Percentiles rank a stretch among this genome's conserved stretches.
Evolutionary conservation across 2,888 invertebrate species (phyloP).

Genomic region (Entomobrya multifasciata): DNA sequence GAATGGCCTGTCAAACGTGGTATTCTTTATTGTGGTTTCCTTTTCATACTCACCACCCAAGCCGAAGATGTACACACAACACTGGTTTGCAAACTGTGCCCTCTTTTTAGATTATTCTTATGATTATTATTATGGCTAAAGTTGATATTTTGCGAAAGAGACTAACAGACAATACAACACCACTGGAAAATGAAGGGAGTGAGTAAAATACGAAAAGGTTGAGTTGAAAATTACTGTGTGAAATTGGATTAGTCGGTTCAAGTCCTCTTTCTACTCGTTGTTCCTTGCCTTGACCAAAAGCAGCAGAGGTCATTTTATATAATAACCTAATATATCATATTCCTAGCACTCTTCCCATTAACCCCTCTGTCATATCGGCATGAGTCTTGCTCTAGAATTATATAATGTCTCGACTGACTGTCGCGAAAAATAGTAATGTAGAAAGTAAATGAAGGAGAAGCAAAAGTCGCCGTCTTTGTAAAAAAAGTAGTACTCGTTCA

Average conservation of each 20-base stretch:
- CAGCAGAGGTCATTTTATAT: background rate
- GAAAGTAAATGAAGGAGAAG: too few relatives aligned
- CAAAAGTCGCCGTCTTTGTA: background rate
- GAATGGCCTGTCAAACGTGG: background rate
- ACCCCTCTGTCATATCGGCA: too few relatives aligned
- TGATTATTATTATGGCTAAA: background rate
- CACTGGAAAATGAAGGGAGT: background rate
- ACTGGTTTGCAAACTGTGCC: background rate
- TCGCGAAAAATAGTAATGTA: too few relatives aligned
- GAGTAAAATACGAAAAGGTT: background rate
- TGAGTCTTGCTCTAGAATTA: too few relatives aligned
- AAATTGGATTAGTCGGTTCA: slow-evolving; percentile 45
- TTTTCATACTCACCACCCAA: background rate
- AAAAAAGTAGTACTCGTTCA: background rate
- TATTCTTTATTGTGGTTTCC: background rate
- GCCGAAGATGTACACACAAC: background rate
- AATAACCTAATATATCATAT: background rate
- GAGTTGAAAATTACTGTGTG: slow-evolving; percentile 51
- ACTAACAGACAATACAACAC: background rate
- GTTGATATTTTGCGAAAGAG: slow-evolving; percentile 8
- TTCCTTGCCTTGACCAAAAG: background rate
- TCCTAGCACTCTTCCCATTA: too few relatives aligned
- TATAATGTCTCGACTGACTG: too few relatives aligned
- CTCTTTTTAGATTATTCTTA: background rate
- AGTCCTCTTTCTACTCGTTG: background rate